Evolutionary conservation across 2,113 vertebrate genomes (phyloP), one percentile per base, ranked within the genome.

Genomic region (Nanorana parkeri): DNA sequence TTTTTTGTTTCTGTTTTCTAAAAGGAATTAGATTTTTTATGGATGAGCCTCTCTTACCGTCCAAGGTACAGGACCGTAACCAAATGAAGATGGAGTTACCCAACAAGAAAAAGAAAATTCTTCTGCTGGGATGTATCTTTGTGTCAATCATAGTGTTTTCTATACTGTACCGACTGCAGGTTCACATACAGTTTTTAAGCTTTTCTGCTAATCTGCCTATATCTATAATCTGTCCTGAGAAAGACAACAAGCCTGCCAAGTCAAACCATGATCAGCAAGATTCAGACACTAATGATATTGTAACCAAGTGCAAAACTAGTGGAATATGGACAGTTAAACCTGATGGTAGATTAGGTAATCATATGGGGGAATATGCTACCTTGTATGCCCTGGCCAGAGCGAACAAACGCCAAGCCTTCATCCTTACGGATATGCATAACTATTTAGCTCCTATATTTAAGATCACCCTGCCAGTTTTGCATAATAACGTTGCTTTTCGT

Each of bases 281-380:
- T 0, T 6, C n/a, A 21, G 11, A 15, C 2, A 16, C 11, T 13
- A 29, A 58, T 6, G 61, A 74, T 4, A 47, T 51, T 7, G 21
- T 36, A 0, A 26, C 7, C 24, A 72, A 58, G 55, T 80, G 77
- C 19, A 60, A 20, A 28, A 7, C 65, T 20, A 29, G 8, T 15
- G 86, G 90, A 17, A 86, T 85, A n/a, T 91, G 91, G 91, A 90
- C 88, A 0, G 74, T 91, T 20, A 16, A 61, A 55, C 87, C 90
- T 0, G 24, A 56, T 0, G 84, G 84, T 1, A 55, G 80, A 19
- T 52, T 85, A 16, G 80, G 80, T 51, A 85, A 85, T 64, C 79
- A 82, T 5, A 82, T 85, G 68, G 84, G 84, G 5, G 67, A 82
- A 28, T 85, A 85, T 74, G 84, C 84, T 55, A 56, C 84, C 36